Base-by-base conservation (phyloP, 1,140 invertebrate species). In the Drosophila tsacasi region DNA sequence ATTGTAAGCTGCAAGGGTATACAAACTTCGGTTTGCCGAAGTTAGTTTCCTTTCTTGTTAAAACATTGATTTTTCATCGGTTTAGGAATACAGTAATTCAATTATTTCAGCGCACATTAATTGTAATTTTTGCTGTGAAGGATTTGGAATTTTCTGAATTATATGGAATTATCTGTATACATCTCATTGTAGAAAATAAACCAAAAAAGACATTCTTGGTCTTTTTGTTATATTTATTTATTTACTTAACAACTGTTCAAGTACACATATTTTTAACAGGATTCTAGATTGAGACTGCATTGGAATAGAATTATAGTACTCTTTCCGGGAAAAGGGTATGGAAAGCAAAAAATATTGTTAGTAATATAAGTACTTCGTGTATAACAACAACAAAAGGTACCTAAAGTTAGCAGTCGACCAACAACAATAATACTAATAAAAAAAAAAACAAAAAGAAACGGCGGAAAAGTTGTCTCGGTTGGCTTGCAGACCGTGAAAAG, bases 401-500 rank as follows among this genome's bases (percentile, higher is more conserved):
- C 77, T 87, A 84, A 67, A 83, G 84, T 62, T 60, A 60, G 32
- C 44, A 73, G 69, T 50, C 67, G 5, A 39, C 9, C 32, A 55
- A 55, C 54, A 55, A 55, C 32, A 55, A 55, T 23, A 39, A 73
- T 27, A 73, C 23, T 49, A 49, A 49, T 47, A 47, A 47, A 23
- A 46, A 44, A 44, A 83, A 80, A 72, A 72, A 71, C 80, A 61
- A 84, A 89, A 84, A 89, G 85, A 91, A 90, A 90, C 81, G 76
- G 81, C 82, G 82, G 82, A 89, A 89, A 81, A 83, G 78, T 78
- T 76, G 86, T 91, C 73, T 85, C 86, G 86, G 87, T 91, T 91
- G 87, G 84, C 90, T 68, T 91, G 80, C 78, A 83, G 86, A 91
- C 80, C 86, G 87, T 91, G 86, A 91, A 87, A 87, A 91, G 86